Evolutionary conservation across 2,113 vertebrate genomes (phyloP).

Genomic region (Mustelus asterias): DNA sequence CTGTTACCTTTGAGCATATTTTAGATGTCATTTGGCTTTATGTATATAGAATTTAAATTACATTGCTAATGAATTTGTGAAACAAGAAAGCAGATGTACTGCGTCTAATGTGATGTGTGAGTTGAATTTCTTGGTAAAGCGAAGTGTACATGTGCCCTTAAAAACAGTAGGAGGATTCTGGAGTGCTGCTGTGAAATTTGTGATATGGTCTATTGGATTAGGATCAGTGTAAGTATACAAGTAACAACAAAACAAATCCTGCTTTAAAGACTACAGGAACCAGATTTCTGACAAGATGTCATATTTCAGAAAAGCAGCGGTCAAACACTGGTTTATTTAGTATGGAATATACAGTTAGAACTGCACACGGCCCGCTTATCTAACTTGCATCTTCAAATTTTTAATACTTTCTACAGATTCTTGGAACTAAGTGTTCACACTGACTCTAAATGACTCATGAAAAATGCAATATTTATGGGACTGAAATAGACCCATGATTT

Average conservation of each 20-base stretch:
- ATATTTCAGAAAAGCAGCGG: background rate
- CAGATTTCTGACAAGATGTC: background rate
- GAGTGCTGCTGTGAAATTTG: background rate
- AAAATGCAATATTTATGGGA: background rate
- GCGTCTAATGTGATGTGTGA: slow-evolving; percentile 11
- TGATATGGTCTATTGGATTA: background rate
- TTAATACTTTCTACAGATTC: background rate
- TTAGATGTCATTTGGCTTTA: background rate
- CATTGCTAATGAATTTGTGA: background rate
- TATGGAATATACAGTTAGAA: background rate
- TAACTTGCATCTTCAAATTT: background rate
- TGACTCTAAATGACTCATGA: background rate
- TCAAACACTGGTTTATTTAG: background rate
- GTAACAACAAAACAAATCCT: slow-evolving; percentile 20
- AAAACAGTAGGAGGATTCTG: background rate
- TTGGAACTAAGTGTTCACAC: background rate
- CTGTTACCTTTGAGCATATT: slow-evolving; percentile 1
- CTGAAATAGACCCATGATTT: background rate
- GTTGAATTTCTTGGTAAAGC: background rate
- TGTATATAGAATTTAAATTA: slow-evolving; percentile 32
- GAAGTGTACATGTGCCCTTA: background rate
- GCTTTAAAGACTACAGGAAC: slow-evolving; percentile 14
- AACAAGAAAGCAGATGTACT: background rate
- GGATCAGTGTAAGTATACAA: background rate
- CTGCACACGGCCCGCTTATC: background rate